Evolutionary conservation across 2,888 invertebrate genomes (phyloP).

Genomic region (Drosophila greeni): DNA sequence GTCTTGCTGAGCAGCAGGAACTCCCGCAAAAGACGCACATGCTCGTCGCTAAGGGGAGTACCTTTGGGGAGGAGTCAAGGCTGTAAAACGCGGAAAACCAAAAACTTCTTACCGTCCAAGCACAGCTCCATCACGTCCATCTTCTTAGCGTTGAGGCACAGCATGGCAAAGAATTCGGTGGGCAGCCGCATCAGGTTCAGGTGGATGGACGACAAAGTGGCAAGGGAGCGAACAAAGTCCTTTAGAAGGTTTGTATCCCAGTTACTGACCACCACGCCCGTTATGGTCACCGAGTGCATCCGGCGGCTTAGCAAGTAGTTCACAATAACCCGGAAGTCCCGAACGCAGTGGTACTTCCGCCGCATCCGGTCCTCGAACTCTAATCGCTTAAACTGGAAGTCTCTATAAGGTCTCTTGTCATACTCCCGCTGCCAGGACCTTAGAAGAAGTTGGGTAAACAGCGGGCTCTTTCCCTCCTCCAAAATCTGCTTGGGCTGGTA

Average conservation of each 20-base stretch:
- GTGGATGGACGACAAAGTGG: constrained; percentile 50
- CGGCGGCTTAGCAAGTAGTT: constrained; percentile 58
- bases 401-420: constrained; percentile 69
- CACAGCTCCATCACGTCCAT: constrained; percentile 60
- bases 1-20: constrained; percentile 59
- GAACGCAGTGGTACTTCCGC: constrained; percentile 54
- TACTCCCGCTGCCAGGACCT: constrained; percentile 78
- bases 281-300: constrained; percentile 47
- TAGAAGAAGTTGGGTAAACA: constrained; percentile 61
- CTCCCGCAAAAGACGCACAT: constrained; percentile 50
- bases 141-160: constrained; percentile 47
- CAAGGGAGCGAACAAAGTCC: constrained; percentile 56
- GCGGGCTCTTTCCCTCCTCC: constrained; percentile 12
- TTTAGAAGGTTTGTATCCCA: constrained; percentile 41
- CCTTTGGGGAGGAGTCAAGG: constrained; percentile 46
- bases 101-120: constrained; percentile 58
- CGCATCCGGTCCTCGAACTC: constrained; percentile 70
- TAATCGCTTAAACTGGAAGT: constrained; percentile 67
- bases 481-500: constrained; percentile 14
- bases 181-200: constrained; percentile 66
- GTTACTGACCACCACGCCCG: constrained; percentile 44
- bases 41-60: constrained; percentile 47
- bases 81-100: background rate
- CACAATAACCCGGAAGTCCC: constrained; percentile 68
- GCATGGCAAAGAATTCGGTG: constrained; percentile 57